A percentile compares a stretch with the other conserved stretches of the same genome.
Evolutionary conservation across 2,888 invertebrate species (phyloP).

Genomic region (Hermaeophaga mercurialis): DNA sequence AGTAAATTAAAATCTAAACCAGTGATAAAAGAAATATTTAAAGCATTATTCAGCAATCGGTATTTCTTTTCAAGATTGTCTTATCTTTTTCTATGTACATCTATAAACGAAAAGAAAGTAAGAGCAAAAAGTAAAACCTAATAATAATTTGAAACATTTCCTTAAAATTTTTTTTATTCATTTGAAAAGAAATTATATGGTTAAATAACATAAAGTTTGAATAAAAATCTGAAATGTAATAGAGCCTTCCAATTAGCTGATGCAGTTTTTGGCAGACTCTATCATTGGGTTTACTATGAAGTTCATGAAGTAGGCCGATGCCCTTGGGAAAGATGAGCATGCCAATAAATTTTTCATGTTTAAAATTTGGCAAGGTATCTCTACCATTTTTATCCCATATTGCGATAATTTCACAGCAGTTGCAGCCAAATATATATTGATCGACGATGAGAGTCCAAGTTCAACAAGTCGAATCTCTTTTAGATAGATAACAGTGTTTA

Average conservation of each 20-base stretch:
- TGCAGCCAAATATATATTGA: conserved; percentile 36
- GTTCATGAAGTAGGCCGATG: conserved; percentile 20
- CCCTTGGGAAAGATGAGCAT: conserved; percentile 9
- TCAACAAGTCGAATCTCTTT: conserved; percentile 29
- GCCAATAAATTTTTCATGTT: conserved; percentile 32
- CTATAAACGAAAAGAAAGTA: no score
- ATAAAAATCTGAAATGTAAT: not conserved
- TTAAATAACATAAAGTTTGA: not conserved
- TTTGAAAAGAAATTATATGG: no score
- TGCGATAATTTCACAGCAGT: conserved; percentile 35
- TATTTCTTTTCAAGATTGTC: no score
- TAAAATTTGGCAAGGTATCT: conserved; percentile 34
- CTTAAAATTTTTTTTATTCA: no score
- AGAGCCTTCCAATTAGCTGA: conserved; percentile 11
- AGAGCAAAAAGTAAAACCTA: no score
- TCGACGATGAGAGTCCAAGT: conserved; percentile 23
- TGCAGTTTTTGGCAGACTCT: conserved; percentile 22
- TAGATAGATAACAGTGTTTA: conserved; percentile 3
- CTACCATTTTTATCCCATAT: conserved; percentile 32
- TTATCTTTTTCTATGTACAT: no score
- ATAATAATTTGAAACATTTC: no score
- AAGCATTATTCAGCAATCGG: no score
- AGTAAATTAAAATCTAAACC: no score
- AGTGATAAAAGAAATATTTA: no score
- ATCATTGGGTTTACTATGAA: conserved; percentile 16